Conservation (phyloP, 2,113 vertebrate species). For the Fukomys damarensis region DNA sequence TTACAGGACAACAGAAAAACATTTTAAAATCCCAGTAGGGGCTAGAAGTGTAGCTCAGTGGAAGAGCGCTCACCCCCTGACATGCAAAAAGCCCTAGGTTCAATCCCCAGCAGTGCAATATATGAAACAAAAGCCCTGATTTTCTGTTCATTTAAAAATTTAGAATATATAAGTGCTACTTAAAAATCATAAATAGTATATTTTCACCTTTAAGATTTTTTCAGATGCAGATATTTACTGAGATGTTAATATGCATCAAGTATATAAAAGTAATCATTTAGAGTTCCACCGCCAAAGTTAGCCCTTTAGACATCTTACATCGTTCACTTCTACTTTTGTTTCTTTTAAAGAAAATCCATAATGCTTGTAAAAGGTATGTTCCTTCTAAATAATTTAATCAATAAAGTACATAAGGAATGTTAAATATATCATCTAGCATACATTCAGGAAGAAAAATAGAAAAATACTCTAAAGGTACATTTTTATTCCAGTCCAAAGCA, state of each 20-base stretch:
- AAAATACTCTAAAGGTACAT: neutral
- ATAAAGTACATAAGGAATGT: neutral
- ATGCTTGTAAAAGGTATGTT: neutral
- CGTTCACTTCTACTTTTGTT: too few species aligned
- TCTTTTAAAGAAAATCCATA: too few species aligned
- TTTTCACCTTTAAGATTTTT: neutral
- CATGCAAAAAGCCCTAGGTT: too few species aligned
- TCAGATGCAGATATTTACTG: neutral
- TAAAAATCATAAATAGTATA: neutral
- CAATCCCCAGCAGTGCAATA: too few species aligned
- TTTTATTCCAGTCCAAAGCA: too few species aligned
- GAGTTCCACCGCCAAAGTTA: neutral
- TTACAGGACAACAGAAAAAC: neutral
- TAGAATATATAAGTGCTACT: neutral
- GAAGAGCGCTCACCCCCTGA: too few species aligned
- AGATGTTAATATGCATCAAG: neutral
- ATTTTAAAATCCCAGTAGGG: neutral
- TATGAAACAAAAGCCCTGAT: too few species aligned
- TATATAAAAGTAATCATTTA: neutral
- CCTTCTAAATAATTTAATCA: neutral
- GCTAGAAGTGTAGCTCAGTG: too few species aligned
- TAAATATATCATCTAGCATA: neutral
- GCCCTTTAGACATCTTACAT: neutral
- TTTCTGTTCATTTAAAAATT: neutral
- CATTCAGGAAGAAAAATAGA: neutral